phyloP scores from a whole-genome alignment of 2,888 invertebrate species.

The Cinara cedri region DNA sequence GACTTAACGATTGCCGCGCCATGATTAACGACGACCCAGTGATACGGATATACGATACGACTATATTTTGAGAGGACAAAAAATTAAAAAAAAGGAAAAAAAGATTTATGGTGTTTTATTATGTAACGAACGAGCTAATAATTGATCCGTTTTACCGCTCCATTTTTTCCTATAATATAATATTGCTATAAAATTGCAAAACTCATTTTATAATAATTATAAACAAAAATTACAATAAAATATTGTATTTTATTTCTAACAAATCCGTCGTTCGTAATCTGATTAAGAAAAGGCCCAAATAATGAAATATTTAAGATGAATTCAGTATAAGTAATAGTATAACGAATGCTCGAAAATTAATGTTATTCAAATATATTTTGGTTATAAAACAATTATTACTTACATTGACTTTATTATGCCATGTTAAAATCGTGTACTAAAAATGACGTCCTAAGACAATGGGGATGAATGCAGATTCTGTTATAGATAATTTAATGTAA shows the following conservation, averaged over 20 bases:
- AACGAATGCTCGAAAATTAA: too few relatives aligned
- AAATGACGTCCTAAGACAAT: too few relatives aligned
- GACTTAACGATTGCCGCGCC: not conserved
- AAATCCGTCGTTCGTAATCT: conserved; percentile 1
- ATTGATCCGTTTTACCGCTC: conserved; percentile 8
- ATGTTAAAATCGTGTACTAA: too few relatives aligned
- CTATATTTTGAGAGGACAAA: conserved; percentile 26
- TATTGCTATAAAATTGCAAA: not conserved
- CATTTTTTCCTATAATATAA: too few relatives aligned
- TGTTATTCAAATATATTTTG: too few relatives aligned
- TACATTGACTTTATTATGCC: too few relatives aligned
- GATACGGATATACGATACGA: conserved; percentile 38
- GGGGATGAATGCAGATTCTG: too few relatives aligned
- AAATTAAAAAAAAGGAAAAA: not conserved
- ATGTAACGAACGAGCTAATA: conserved; percentile 17
- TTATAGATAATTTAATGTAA: too few relatives aligned
- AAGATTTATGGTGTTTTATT: conserved; percentile 39
- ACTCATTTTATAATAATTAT: conserved; percentile 18
- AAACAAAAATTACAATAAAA: too few relatives aligned
- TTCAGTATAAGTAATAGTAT: too few relatives aligned
- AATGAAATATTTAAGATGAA: conserved; percentile 1
- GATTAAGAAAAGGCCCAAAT: conserved; percentile 28
- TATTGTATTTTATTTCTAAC: conserved; percentile 4
- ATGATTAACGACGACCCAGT: conserved; percentile 48
- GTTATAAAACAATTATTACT: too few relatives aligned